These are phyloP conservation scores for Callaeas wilsoni DNA, from an alignment of 2,113 vertebrate species.

Conservation along the genomic window DNA sequence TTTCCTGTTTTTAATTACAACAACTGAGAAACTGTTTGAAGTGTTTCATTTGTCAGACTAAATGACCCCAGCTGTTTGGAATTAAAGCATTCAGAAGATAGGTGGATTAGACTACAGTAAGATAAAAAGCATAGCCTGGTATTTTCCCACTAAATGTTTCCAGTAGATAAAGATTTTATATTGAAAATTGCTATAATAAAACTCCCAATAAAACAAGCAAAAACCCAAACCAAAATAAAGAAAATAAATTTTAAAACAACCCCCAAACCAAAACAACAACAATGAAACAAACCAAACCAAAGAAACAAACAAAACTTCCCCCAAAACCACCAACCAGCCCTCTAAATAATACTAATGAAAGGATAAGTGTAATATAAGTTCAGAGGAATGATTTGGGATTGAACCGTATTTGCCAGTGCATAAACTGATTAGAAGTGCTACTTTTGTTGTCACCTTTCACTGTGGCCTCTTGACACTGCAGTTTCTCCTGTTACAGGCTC, in stretches of 20 bases:
- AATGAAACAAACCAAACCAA: not conserved
- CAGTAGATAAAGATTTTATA: not conserved
- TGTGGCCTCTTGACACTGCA: not conserved
- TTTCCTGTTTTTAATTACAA: constrained; percentile 52
- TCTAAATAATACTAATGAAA: not conserved
- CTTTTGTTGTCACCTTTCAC: not conserved
- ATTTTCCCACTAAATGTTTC: not conserved
- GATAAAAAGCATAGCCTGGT: not conserved
- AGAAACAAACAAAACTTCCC: not conserved
- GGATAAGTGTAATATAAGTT: not conserved
- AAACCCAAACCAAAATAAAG: not conserved
- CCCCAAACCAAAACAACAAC: not conserved
- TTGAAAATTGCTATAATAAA: not conserved
- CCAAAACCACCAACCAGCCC: not conserved
- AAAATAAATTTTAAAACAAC: too few relatives aligned
- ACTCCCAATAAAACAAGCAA: not conserved
- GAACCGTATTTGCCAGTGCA: not conserved
- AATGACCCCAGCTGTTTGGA: constrained; percentile 14
- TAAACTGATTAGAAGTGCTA: not conserved
- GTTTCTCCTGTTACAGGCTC: not conserved
- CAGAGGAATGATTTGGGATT: not conserved
- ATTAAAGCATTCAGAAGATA: not conserved
- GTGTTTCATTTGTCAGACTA: constrained; percentile 39
- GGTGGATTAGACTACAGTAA: not conserved
- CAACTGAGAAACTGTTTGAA: constrained; percentile 17